Conservation (phyloP, 2,113 vertebrate genomes). For the Crypturellus undulatus region DNA sequence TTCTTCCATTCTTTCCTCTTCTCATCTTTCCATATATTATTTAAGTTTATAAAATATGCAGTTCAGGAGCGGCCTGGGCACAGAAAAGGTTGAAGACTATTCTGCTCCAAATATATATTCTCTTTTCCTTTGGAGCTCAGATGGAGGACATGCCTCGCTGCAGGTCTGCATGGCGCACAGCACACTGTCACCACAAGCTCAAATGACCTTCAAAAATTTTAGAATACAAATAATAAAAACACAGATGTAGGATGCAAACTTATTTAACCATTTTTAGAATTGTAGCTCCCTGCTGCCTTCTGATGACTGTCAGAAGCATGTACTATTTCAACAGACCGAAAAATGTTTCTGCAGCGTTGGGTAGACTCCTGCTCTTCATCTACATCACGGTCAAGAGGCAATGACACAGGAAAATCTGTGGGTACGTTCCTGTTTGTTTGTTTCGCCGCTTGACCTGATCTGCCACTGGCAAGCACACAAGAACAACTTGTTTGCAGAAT, state of each 20-base stretch:
- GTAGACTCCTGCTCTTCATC: not conserved
- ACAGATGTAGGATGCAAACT: not conserved
- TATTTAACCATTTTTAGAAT: not conserved
- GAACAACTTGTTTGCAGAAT: conserved; percentile 29
- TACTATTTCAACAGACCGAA: not conserved
- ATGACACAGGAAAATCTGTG: not conserved
- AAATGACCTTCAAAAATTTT: not conserved
- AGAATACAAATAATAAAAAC: not conserved
- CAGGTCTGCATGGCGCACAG: no score
- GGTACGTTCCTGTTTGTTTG: not conserved
- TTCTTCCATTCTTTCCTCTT: not conserved
- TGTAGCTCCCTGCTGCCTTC: not conserved
- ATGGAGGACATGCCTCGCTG: no score
- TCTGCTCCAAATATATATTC: not conserved
- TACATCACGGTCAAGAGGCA: not conserved
- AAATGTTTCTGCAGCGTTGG: not conserved
- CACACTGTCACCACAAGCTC: not conserved
- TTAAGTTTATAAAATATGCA: not conserved
- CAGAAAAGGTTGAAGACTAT: not conserved
- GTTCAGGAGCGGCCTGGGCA: not conserved
- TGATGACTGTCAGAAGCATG: not conserved
- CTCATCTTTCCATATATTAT: not conserved
- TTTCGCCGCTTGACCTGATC: conserved; percentile 41
- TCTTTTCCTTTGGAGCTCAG: no score
- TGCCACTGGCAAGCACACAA: not conserved